Evolutionary conservation across 2,797 vertebrate species (phyloP).

Genomic region (Neosilurus hyrtlii): DNA sequence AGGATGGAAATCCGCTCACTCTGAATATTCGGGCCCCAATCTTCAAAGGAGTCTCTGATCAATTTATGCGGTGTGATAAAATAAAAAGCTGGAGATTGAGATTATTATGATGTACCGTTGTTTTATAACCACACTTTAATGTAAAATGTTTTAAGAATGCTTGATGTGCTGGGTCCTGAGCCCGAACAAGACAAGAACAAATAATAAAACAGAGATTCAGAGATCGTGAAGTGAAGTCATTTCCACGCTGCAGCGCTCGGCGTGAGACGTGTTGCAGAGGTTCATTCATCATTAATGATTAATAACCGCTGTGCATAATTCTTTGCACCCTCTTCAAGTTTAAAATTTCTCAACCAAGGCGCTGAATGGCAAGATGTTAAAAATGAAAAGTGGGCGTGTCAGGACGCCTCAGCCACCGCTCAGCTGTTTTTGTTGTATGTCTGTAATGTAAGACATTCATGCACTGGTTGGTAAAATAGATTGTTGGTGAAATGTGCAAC

Average conservation of each 20-base stretch:
- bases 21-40: background rate
- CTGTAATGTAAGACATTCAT: background rate
- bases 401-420: background rate
- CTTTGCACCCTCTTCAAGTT: background rate
- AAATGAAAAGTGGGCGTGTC: background rate
- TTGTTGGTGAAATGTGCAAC: background rate
- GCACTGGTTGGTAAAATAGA: background rate
- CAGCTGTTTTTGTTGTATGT: background rate
- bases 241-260: background rate
- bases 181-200: background rate
- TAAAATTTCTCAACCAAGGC: background rate
- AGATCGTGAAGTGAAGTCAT: background rate
- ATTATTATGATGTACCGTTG: background rate
- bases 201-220: background rate
- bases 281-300: background rate
- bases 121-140: background rate
- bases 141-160: background rate
- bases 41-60: slow-evolving; percentile 38
- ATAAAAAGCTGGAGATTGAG: background rate
- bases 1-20: slow-evolving; percentile 33
- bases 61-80: background rate
- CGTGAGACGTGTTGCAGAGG: background rate
- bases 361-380: too few species aligned
- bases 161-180: background rate
- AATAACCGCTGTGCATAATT: too few species aligned